Evolutionary conservation across 2,888 invertebrate genomes (phyloP).

Genomic region (Mythimna lalbum): DNA sequence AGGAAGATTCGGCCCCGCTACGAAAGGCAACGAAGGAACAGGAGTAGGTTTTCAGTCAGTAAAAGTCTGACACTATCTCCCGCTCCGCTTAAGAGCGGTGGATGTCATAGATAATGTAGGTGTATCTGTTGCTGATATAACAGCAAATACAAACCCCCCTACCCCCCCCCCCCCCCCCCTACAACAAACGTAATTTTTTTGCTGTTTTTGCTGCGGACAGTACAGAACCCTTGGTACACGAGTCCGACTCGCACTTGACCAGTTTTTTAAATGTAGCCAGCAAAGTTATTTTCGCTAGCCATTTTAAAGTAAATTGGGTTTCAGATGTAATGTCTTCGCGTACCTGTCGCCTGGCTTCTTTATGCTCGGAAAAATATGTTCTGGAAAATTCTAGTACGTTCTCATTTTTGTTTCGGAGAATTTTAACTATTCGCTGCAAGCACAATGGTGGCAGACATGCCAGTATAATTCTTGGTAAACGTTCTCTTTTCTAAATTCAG

Average conservation of each 20-base stretch:
- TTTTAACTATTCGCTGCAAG: conserved; percentile 26
- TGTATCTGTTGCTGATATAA: no score
- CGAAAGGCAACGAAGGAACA: no score
- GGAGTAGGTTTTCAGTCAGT: no score
- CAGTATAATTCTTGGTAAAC: conserved; percentile 19
- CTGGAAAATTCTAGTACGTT: conserved; percentile 27
- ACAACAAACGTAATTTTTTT: no score
- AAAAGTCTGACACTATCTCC: no score
- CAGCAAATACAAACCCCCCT: no score
- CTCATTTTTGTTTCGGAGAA: conserved; percentile 31
- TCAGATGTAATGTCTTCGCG: conserved; percentile 60
- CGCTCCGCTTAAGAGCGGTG: no score
- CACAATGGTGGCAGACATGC: conserved; percentile 2
- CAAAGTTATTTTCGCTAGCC: conserved; percentile 45
- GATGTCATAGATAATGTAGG: no score
- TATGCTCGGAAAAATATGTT: conserved; percentile 49
- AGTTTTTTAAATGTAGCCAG: conserved; percentile 27
- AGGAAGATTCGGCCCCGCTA: no score
- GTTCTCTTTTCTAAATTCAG: background rate
- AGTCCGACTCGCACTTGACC: background rate
- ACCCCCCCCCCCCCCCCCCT: no score
- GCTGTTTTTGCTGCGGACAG: no score
- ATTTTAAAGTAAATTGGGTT: conserved; percentile 64
- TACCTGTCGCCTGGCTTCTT: conserved; percentile 60
- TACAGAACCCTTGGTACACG: background rate